Conservation (phyloP, 2,888 invertebrate genomes). For the Gymnosoma rotundatum region DNA sequence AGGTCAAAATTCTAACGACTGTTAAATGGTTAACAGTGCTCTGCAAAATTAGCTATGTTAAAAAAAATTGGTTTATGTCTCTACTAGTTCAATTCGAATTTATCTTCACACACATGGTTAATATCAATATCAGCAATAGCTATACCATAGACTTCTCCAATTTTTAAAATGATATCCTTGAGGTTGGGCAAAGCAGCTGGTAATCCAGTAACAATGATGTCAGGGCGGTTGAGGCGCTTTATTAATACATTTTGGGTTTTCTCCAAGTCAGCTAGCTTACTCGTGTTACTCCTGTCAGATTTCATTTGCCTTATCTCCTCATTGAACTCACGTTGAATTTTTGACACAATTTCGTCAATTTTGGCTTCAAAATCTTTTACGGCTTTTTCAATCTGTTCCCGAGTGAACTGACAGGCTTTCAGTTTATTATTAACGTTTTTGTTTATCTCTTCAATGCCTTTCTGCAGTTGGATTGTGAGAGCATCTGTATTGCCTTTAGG, state of each 20-base stretch:
- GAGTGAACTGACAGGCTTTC: not conserved
- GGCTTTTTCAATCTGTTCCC: not conserved
- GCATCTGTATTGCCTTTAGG: not conserved
- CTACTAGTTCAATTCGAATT: too few relatives aligned
- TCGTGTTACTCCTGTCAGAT: not conserved
- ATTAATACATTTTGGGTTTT: not conserved
- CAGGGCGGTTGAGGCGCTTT: too few relatives aligned
- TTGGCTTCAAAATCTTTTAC: not conserved
- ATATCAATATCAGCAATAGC: not conserved
- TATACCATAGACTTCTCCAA: not conserved
- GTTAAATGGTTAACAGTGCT: too few relatives aligned
- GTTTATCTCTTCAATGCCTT: conserved; percentile 1
- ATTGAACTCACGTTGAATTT: not conserved
- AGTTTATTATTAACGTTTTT: not conserved
- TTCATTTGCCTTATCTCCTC: not conserved
- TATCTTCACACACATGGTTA: too few relatives aligned
- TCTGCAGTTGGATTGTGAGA: not conserved
- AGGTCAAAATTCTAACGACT: too few relatives aligned
- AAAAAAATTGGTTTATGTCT: too few relatives aligned
- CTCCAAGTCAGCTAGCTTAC: not conserved
- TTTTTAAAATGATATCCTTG: not conserved
- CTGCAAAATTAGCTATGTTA: too few relatives aligned
- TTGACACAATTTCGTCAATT: not conserved
- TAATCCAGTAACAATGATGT: too few relatives aligned
- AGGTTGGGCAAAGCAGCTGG: conserved; percentile 2